Evolutionary conservation across 2,797 vertebrate genomes (phyloP).

Genomic region (Kryptopterus vitreolus): DNA sequence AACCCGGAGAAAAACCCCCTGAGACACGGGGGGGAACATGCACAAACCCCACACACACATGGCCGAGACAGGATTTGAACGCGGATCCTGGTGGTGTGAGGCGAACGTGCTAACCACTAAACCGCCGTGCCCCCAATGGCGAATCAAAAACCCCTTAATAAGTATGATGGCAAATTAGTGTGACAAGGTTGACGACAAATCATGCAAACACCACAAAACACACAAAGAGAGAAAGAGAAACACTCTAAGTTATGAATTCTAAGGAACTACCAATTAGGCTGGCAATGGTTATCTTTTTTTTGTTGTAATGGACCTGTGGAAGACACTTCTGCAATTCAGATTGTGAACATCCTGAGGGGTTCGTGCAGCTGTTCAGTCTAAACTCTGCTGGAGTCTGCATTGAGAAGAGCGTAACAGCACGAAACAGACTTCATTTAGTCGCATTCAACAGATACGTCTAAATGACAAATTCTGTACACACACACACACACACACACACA

Average conservation of each 20-base stretch:
- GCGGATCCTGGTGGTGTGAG: too few relatives aligned
- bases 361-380: conserved; percentile 19
- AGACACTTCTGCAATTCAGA: conserved; percentile 26
- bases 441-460: conserved; percentile 13
- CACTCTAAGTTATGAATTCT: not conserved
- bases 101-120: too few relatives aligned
- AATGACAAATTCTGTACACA: conserved; percentile 5
- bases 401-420: conserved; percentile 21
- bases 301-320: not conserved
- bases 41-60: too few relatives aligned
- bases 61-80: too few relatives aligned
- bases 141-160: too few relatives aligned
- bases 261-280: not conserved
- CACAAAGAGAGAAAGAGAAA: not conserved
- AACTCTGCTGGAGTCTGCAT: not conserved
- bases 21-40: too few relatives aligned
- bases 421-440: conserved; percentile 44
- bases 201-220: too few relatives aligned
- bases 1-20: too few relatives aligned
- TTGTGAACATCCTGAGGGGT: conserved; percentile 27
- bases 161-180: too few relatives aligned
- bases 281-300: not conserved
- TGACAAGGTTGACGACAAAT: too few relatives aligned
- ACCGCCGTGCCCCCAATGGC: too few relatives aligned
- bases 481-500: not conserved